These are phyloP conservation scores for Adoxophyes honmai DNA, from an alignment of 1,140 invertebrate genomes.

Conservation along the genomic window DNA sequence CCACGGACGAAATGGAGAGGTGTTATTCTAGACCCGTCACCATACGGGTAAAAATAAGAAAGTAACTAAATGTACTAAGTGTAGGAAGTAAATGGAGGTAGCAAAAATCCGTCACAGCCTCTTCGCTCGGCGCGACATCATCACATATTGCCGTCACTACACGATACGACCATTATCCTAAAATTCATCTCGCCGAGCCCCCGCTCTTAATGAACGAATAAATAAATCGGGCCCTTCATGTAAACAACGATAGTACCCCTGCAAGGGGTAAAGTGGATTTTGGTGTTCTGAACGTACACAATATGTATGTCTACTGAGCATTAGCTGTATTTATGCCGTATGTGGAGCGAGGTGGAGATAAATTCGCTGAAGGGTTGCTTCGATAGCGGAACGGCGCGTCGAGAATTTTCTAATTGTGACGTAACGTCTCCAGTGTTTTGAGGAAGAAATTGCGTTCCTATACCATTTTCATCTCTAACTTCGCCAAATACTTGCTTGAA, in stretches of 20 bases:
- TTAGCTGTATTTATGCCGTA: slow-evolving; percentile 9
- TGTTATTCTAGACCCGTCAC: too few relatives aligned
- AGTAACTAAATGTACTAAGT: too few relatives aligned
- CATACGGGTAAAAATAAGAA: too few relatives aligned
- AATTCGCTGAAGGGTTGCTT: slow-evolving; percentile 7
- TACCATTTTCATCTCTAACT: too few relatives aligned
- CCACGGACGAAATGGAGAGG: too few relatives aligned
- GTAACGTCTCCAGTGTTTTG: too few relatives aligned
- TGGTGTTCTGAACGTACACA: slow-evolving; percentile 39
- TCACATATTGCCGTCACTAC: slow-evolving; percentile 30
- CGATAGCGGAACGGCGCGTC: too few relatives aligned
- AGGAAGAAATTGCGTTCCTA: too few relatives aligned
- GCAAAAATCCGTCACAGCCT: slow-evolving; percentile 3
- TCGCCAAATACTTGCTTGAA: too few relatives aligned
- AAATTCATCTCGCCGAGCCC: slow-evolving; percentile 67
- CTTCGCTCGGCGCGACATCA: slow-evolving; percentile 1
- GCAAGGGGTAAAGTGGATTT: slow-evolving; percentile 75
- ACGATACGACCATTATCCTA: slow-evolving; percentile 64
- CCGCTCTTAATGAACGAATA: slow-evolving; percentile 73
- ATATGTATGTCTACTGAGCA: slow-evolving; percentile 38
- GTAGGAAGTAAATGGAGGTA: neutral
- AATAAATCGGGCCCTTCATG: slow-evolving; percentile 74
- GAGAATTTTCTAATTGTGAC: too few relatives aligned
- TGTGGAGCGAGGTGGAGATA: neutral
- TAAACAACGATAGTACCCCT: slow-evolving; percentile 65